Percentiles rank a stretch among this genome's conserved stretches.
These are phyloP conservation scores for Megalurothrips usitatus DNA, from an alignment of 2,888 invertebrate genomes.

Conservation along the genomic window DNA sequence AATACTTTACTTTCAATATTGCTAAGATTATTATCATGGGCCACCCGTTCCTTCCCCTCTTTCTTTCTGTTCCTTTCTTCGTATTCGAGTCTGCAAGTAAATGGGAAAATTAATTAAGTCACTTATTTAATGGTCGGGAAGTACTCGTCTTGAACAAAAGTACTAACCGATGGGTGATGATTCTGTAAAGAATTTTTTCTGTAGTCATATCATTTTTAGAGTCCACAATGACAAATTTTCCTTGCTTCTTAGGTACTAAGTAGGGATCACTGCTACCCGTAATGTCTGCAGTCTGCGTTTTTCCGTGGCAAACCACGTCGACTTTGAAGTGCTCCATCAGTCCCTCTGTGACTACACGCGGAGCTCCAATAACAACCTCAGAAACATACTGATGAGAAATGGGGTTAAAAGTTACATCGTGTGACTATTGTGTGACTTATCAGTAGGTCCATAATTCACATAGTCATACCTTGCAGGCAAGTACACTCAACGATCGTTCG, in stretches of 20 bases:
- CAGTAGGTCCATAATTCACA: too few species aligned
- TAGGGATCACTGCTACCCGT: slow-evolving; percentile 82
- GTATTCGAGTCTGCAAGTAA: slow-evolving; percentile 66
- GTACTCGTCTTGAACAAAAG: too few species aligned
- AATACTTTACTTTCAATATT: not conserved
- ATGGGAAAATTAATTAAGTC: slow-evolving; percentile 38
- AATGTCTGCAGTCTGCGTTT: slow-evolving; percentile 70
- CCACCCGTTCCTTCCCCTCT: slow-evolving; percentile 80
- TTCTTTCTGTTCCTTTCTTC: slow-evolving; percentile 84
- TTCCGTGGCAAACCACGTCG: slow-evolving; percentile 85
- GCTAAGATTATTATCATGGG: slow-evolving; percentile 51
- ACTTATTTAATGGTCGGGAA: too few species aligned
- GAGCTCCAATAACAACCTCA: slow-evolving; percentile 98
- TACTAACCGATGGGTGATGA: slow-evolving; percentile 75
- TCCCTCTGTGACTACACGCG: slow-evolving; percentile 86
- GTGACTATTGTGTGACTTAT: too few species aligned
- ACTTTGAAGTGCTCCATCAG: slow-evolving; percentile 94
- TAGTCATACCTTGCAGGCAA: slow-evolving; percentile 82
- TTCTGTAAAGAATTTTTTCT: slow-evolving; percentile 89
- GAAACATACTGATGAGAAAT: slow-evolving; percentile 79
- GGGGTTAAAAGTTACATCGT: not conserved
- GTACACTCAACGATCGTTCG: slow-evolving; percentile 90
- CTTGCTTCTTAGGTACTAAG: slow-evolving; percentile 71
- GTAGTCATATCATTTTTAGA: slow-evolving; percentile 92
- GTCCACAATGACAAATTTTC: slow-evolving; percentile 69